Evolutionary conservation across 2,113 vertebrate species (phyloP), one percentile per base, ranked within the genome.

Genomic region (Zosterops pallidus): DNA sequence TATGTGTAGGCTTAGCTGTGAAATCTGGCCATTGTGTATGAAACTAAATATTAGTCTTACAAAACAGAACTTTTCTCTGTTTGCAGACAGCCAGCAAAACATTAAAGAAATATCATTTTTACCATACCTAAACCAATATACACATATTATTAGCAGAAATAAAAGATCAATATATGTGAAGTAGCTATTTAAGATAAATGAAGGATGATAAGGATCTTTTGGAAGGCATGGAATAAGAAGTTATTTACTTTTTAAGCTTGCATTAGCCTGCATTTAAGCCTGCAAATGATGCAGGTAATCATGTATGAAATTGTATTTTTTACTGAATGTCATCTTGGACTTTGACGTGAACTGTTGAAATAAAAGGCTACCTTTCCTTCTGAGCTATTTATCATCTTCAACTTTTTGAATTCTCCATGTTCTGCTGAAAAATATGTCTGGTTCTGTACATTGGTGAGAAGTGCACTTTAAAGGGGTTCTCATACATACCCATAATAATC

Each of bases 21-120:
- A 95, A 95, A 92, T 94, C 81, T 91, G 86, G 46, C 41, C 74
- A 92, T 91, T 94, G 82, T 87, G 33, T 31, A 67, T 29, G 75
- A 88, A 86, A 80, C 26, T 50, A 80, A 95, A 80, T 83, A 69
- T 85, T 90, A 82, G n/a, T 80, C 75, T 87, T 59, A 77, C 11
- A 90, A 77, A 63, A 71, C 0, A 87, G 42, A 79, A 33, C 28
- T 83, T 95, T 80, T 11, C 84, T 91, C 84, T 90, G 17, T 74
- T 92, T 6, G 8, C 19, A 72, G 60, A 39, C 9, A 71, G 20
- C 5, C 50, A 80, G 47, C 1, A 50, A 79, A 83, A 59, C 5
- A 44, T 39, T 42, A 65, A 80, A 76, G 62, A 86, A 82, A 81
- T 15, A 67, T 9, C 0, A 77, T 26, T 87, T 83, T n/a, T 83